phyloP scores from a whole-genome alignment of 2,888 invertebrate species.

The Rhagonycha fulva region DNA sequence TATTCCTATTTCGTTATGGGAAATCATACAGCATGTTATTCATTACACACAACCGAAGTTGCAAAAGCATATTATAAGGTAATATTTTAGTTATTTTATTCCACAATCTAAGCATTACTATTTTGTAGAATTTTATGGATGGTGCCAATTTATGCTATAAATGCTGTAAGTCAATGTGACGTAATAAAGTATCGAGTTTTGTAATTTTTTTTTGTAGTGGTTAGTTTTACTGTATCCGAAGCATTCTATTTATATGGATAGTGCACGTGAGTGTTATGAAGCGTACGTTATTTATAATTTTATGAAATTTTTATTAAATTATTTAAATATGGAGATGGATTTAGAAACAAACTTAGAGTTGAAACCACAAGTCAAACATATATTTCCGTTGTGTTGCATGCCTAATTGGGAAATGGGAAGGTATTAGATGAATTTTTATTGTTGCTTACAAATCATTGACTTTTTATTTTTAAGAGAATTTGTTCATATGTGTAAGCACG shows the following conservation, averaged over 20 bases:
- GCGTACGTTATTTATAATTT: constrained; percentile 98
- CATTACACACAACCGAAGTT: constrained; percentile 90
- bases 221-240: constrained; percentile 85
- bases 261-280: constrained; percentile 93
- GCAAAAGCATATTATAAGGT: constrained; percentile 94
- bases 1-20: constrained; percentile 91
- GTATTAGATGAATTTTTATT: constrained; percentile 50
- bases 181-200: neutral
- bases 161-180: constrained; percentile 74
- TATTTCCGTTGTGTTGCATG: constrained; percentile 90
- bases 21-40: constrained; percentile 91
- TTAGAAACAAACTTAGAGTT: constrained; percentile 79
- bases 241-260: constrained; percentile 91
- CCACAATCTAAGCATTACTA: constrained; percentile 11
- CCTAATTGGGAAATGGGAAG: constrained; percentile 93
- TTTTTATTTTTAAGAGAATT: constrained; percentile 69
- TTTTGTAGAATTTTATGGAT: constrained; percentile 85
- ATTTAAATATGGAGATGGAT: constrained; percentile 85
- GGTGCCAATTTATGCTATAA: constrained; percentile 95
- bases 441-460: neutral
- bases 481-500: constrained; percentile 94
- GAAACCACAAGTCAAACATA: constrained; percentile 84
- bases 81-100: constrained; percentile 31
- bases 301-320: constrained; percentile 92
- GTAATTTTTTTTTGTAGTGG: constrained; percentile 63